Base-by-base conservation (phyloP, 2,888 invertebrate genomes). In the Drosophila histrio region DNA sequence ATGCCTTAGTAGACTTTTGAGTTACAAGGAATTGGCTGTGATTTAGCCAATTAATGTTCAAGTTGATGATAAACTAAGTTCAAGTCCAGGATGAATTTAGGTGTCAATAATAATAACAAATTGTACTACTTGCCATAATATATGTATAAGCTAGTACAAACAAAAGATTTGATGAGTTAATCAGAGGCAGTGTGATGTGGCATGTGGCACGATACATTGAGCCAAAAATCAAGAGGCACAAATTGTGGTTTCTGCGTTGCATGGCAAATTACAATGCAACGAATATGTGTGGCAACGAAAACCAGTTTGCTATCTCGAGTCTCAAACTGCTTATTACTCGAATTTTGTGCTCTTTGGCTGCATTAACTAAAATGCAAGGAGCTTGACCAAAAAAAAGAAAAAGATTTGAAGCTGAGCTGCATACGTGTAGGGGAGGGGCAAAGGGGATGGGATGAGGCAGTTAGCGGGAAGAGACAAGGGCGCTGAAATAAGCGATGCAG, bases 401-500 rank as follows among this genome's bases (percentile, higher is more conserved):
- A 72, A 72, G 60, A 77, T 77, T 73, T 77, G 77, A 77, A 60
- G 59, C 58, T 47, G 34, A 32, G 44, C 41, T 60, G 67, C 62
- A 73, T 38, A 28, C 41, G 24, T 41, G 46, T 28, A 9, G 13
- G 15, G 7, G 22, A 24, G 36, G 26, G 26, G 19, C 3, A 11
- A 13, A 28, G 22, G 7, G 9, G 5, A 9, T 2, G 21, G 21
- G 9, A 0, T 5, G 19, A 3, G 19, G 11, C 28, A 28, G 9
- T 3, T 28, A 1, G 8, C 1, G 38, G 13, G 9, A 3, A 15
- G 30, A 9, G 50, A 6, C 6, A 38, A 17, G 54, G 39, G 28
- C 62, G 68, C 74, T 61, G 62, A 75, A 77, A 72, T 54, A 71
- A 72, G 44, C 80, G 58, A 63, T 52, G 64, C 53, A 83, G 77